Conservation (phyloP, 2,888 invertebrate genomes). For the Abrostola tripartita region DNA sequence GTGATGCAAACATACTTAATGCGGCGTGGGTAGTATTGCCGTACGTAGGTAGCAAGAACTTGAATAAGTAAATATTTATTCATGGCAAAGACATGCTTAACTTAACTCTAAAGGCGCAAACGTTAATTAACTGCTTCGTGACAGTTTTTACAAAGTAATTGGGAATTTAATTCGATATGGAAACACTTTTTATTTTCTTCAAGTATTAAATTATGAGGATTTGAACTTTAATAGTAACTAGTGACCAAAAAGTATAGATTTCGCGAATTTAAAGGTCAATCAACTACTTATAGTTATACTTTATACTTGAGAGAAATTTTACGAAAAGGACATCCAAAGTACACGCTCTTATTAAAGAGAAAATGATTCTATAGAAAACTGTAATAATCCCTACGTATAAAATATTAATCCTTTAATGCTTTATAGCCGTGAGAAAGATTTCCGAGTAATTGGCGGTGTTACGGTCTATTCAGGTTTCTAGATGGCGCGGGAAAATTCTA, state of each 20-base stretch:
- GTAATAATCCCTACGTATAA: neutral
- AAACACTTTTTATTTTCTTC: slow-evolving; percentile 1
- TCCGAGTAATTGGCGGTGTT: slow-evolving; percentile 39
- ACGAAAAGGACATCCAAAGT: too few species aligned
- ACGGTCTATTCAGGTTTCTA: slow-evolving; percentile 41
- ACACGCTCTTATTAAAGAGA: neutral
- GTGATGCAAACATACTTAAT: slow-evolving; percentile 27
- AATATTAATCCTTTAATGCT: neutral
- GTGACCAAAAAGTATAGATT: too few species aligned
- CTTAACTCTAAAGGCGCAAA: neutral
- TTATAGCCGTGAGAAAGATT: slow-evolving; percentile 27
- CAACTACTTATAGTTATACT: too few species aligned
- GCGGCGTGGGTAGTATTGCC: slow-evolving; percentile 7
- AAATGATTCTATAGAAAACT: neutral
- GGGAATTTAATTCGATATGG: neutral
- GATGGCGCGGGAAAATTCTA: slow-evolving; percentile 25
- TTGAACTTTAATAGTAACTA: neutral
- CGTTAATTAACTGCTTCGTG: slow-evolving; percentile 2
- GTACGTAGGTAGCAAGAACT: slow-evolving; percentile 2
- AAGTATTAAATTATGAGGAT: neutral
- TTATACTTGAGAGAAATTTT: too few species aligned
- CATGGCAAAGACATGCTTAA: slow-evolving; percentile 3
- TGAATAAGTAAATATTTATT: slow-evolving; percentile 7
- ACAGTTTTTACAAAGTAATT: neutral
- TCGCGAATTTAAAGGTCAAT: too few species aligned